Conservation (phyloP, 2,888 invertebrate species). For the Phengaris arion region DNA sequence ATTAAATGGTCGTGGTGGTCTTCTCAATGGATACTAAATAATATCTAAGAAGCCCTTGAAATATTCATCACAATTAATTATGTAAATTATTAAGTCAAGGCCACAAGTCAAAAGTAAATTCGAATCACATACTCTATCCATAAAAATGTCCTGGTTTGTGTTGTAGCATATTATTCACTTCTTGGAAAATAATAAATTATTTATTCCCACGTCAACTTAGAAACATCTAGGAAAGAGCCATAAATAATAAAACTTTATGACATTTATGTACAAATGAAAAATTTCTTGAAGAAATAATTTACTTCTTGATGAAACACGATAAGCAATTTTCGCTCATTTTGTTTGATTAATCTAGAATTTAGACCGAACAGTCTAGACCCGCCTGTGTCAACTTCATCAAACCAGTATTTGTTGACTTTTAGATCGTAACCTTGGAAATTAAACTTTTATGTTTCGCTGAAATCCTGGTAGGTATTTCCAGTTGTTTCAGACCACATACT, state of each 20-base stretch:
- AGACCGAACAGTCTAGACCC: constrained; percentile 50
- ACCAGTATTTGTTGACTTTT: constrained; percentile 45
- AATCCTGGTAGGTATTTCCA: neutral
- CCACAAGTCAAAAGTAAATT: neutral
- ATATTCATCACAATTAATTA: neutral
- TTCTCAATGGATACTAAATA: neutral
- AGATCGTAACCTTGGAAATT: constrained; percentile 35
- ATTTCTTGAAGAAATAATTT: constrained; percentile 5
- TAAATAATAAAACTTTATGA: neutral
- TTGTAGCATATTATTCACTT: neutral
- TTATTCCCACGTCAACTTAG: neutral
- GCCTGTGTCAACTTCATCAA: constrained; percentile 48
- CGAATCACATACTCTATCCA: constrained; percentile 1
- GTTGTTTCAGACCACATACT: neutral
- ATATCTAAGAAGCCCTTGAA: neutral
- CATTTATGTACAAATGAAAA: constrained; percentile 11
- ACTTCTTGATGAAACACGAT: neutral
- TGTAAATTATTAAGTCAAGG: neutral
- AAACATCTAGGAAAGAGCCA: neutral
- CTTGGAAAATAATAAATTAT: constrained; percentile 1
- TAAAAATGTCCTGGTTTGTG: neutral
- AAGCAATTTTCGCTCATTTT: constrained; percentile 10
- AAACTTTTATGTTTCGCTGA: neutral
- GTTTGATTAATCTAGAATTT: constrained; percentile 32
- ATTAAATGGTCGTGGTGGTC: neutral